phyloP scores from a whole-genome alignment of 2,113 vertebrate species.

The Condylura cristata region DNA sequence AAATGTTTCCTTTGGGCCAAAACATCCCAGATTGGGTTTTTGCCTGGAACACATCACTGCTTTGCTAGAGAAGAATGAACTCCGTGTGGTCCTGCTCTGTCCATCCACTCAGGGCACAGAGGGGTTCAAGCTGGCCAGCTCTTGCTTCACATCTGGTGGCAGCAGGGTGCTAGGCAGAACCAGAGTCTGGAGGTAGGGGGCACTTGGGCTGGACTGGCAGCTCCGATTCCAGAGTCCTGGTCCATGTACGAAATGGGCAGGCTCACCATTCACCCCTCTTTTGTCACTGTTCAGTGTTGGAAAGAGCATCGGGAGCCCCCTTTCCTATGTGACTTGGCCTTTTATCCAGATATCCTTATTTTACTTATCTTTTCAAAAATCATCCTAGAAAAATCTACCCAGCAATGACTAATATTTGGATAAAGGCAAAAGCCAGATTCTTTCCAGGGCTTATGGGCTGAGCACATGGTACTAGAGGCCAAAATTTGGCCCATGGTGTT shows the following conservation, averaged over 20 bases:
- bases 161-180: neutral
- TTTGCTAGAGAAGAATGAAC: slow-evolving; percentile 66
- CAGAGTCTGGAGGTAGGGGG: neutral
- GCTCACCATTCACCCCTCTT: neutral
- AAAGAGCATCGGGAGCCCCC: neutral
- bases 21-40: slow-evolving; percentile 71
- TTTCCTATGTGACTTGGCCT: neutral
- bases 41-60: slow-evolving; percentile 75
- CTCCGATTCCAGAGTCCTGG: neutral
- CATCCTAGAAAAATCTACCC: slow-evolving; percentile 43
- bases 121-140: neutral
- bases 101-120: neutral
- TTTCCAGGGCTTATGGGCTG: slow-evolving; percentile 55
- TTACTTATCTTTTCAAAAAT: slow-evolving; percentile 65
- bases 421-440: slow-evolving; percentile 70
- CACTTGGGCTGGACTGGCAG: neutral
- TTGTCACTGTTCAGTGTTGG: neutral
- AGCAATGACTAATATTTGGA: slow-evolving; percentile 75
- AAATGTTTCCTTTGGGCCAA: slow-evolving; percentile 81
- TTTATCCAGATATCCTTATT: slow-evolving; percentile 33
- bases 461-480: neutral
- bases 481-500: slow-evolving; percentile 43
- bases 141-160: neutral
- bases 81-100: slow-evolving; percentile 42
- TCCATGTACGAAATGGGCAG: slow-evolving; percentile 1